Evolutionary conservation across 2,113 vertebrate species (phyloP).

Genomic region (Drymodes brunneopygia): DNA sequence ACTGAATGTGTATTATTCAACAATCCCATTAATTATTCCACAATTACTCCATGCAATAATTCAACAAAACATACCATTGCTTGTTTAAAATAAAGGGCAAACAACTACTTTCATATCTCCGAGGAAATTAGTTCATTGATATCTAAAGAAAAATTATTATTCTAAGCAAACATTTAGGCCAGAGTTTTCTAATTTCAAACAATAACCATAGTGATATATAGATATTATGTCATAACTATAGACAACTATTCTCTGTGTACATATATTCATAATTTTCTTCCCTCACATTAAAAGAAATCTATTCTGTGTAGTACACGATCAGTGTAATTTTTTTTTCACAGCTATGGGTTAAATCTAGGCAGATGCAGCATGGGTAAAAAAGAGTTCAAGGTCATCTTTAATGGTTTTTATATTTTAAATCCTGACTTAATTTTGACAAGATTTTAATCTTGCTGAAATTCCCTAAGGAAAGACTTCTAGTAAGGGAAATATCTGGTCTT

Average conservation of each 20-base stretch:
- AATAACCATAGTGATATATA: background rate
- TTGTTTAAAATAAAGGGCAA: background rate
- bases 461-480: background rate
- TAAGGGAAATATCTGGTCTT: background rate
- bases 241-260: background rate
- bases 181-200: background rate
- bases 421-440: background rate
- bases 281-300: background rate
- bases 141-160: background rate
- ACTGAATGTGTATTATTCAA: background rate
- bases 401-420: background rate
- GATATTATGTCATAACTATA: background rate
- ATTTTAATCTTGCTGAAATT: background rate
- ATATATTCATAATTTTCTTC: background rate
- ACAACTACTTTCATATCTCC: background rate
- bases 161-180: background rate
- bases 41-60: background rate
- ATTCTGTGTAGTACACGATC: fast-evolving
- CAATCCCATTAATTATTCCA: background rate
- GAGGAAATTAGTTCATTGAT: background rate
- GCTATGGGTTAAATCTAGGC: background rate
- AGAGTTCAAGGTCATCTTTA: background rate
- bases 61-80: background rate
- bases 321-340: background rate
- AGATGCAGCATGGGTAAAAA: background rate